Evolutionary conservation across 1,140 invertebrate genomes (phyloP).

Genomic region (Bombus polaris): DNA sequence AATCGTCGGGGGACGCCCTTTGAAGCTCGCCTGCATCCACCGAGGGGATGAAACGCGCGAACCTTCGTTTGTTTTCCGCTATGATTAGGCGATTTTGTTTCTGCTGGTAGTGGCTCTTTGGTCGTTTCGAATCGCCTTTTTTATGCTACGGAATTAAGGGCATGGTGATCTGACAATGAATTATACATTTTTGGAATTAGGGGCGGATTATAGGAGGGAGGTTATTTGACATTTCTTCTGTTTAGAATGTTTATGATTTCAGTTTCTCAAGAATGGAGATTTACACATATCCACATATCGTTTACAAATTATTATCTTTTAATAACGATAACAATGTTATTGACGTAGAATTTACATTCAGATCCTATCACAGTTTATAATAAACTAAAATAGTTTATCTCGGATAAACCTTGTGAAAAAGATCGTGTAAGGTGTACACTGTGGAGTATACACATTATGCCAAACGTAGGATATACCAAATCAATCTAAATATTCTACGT

Average conservation of each 20-base stretch:
- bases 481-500: no score
- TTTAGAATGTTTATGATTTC: background rate
- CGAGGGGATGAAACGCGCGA: background rate
- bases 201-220: background rate
- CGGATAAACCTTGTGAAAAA: no score
- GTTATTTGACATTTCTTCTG: background rate
- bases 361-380: no score
- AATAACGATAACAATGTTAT: no score
- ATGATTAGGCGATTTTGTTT: conserved; percentile 1
- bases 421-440: no score
- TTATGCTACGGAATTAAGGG: background rate
- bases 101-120: background rate
- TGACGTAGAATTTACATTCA: no score
- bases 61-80: background rate
- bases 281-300: no score
- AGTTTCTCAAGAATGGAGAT: background rate
- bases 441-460: no score
- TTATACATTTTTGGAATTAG: background rate
- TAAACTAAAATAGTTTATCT: no score
- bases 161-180: background rate
- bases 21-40: background rate
- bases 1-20: background rate
- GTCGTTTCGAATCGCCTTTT: background rate
- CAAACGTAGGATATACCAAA: no score
- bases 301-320: no score